Evolutionary conservation across 2,113 vertebrate genomes (phyloP).

Genomic region (Mystacornis crossleyi): DNA sequence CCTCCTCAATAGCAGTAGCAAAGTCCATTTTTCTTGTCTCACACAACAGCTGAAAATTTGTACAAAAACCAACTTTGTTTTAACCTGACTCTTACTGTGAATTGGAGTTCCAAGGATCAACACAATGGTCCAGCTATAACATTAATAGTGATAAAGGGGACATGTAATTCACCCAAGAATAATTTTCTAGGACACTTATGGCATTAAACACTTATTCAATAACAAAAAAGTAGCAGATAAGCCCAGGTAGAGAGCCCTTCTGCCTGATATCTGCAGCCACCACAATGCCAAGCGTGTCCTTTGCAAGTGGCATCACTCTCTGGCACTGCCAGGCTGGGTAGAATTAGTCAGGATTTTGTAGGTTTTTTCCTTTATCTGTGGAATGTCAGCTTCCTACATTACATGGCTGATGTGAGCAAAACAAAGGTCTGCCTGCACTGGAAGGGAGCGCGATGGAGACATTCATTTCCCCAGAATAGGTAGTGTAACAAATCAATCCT

Average conservation of each 20-base stretch:
- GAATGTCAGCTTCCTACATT: slow-evolving; percentile 59
- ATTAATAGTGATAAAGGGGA: background rate
- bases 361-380: slow-evolving; percentile 38
- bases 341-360: slow-evolving; percentile 40
- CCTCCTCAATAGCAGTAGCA: background rate
- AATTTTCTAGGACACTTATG: background rate
- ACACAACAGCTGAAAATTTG: background rate
- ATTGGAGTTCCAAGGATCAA: background rate
- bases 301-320: background rate
- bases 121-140: background rate
- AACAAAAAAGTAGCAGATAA: background rate
- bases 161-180: background rate
- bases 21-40: background rate
- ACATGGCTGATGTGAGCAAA: slow-evolving; percentile 58
- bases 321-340: background rate
- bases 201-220: background rate
- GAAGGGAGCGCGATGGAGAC: slow-evolving; percentile 49
- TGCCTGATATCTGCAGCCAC: background rate
- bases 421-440: slow-evolving; percentile 54
- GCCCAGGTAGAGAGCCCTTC: background rate
- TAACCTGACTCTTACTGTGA: background rate
- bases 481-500: slow-evolving; percentile 57
- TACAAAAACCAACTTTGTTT: background rate
- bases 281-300: background rate
- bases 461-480: slow-evolving; percentile 41